Evolutionary conservation across 2,888 invertebrate genomes (phyloP).

Genomic region (Lasioglossum morio): DNA sequence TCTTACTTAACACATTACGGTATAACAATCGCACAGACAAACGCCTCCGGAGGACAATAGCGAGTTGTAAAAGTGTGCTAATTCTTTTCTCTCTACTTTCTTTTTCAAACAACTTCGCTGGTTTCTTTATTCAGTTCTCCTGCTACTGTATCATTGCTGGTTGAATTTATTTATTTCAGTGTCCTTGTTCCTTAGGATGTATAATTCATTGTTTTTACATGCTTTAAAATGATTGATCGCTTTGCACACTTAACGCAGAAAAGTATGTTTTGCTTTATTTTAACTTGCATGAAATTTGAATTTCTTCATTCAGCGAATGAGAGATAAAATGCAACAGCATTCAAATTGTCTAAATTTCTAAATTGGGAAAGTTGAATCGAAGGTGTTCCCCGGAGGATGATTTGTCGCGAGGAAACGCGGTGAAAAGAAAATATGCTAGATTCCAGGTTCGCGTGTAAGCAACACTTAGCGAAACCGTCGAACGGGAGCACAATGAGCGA

Average conservation of each 20-base stretch:
- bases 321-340: no score
- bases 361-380: not conserved
- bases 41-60: not conserved
- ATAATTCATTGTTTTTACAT: no score
- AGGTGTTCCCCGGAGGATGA: not conserved
- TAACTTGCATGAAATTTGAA: no score
- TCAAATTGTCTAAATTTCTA: no score
- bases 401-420: not conserved
- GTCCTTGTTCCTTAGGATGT: no score
- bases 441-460: not conserved
- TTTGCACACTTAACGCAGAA: no score
- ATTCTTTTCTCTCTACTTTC: not conserved
- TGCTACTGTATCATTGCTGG: no score
- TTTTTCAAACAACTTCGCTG: not conserved
- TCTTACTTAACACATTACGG: not conserved
- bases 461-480: not conserved
- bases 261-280: no score
- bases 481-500: slow-evolving; percentile 13
- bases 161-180: not conserved
- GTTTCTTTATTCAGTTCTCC: not conserved
- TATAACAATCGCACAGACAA: not conserved
- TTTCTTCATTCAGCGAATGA: no score
- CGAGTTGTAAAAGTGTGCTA: not conserved
- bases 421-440: not conserved
- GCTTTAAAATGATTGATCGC: no score